These are phyloP conservation scores for Catagonus wagneri DNA, from an alignment of 2,113 vertebrate genomes.

Conservation along the genomic window DNA sequence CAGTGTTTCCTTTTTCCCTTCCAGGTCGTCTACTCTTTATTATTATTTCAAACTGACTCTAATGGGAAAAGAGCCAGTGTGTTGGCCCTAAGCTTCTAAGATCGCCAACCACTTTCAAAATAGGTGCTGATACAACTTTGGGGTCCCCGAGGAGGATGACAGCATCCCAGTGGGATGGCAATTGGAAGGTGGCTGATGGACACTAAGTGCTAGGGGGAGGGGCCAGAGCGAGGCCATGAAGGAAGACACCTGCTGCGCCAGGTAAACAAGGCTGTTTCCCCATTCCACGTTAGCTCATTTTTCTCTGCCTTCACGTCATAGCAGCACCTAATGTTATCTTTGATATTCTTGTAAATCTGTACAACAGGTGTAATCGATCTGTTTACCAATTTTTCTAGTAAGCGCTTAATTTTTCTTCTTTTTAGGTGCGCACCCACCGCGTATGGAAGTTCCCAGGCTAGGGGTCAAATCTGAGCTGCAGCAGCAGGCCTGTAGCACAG, in stretches of 20 bases:
- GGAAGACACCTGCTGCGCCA: neutral
- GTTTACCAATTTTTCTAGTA: neutral
- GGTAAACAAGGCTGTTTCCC: fast-evolving
- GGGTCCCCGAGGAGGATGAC: neutral
- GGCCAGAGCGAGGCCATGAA: fast-evolving
- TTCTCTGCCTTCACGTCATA: neutral
- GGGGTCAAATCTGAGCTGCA: too few species aligned
- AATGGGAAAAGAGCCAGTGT: neutral
- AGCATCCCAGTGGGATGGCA: neutral
- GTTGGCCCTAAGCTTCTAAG: too few species aligned
- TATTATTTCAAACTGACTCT: fast-evolving
- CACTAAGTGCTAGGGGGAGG: too few species aligned
- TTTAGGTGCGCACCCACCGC: too few species aligned
- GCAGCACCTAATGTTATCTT: neutral
- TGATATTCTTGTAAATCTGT: neutral
- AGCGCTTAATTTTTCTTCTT: too few species aligned
- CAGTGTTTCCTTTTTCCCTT: too few species aligned
- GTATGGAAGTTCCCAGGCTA: too few species aligned
- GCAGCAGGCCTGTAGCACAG: too few species aligned
- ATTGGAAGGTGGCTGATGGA: neutral
- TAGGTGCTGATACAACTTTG: fast-evolving
- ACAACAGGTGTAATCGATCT: too few species aligned
- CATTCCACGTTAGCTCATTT: neutral
- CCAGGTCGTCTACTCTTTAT: neutral
- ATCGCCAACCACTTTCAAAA: fast-evolving